Evolutionary conservation across 2,888 invertebrate species (phyloP).

Genomic region (Microchrysa polita): DNA sequence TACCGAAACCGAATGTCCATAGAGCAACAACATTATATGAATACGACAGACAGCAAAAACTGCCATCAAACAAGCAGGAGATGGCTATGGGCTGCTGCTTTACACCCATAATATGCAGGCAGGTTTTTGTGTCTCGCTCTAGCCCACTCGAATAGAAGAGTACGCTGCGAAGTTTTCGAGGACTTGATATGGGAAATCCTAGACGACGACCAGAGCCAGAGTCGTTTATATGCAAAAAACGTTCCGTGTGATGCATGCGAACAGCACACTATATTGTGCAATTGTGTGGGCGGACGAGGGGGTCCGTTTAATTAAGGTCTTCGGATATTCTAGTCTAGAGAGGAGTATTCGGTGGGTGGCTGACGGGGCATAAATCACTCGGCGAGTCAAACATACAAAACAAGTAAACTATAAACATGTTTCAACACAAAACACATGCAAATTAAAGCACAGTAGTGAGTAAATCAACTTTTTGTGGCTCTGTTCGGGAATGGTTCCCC

Average conservation of each 20-base stretch:
- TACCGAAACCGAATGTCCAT: neutral
- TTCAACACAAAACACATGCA: too few species aligned
- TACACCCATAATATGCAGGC: conserved; percentile 1
- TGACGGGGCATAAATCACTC: too few species aligned
- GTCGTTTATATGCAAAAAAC: neutral
- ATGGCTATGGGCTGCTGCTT: neutral
- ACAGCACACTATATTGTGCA: neutral
- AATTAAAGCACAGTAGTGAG: too few species aligned
- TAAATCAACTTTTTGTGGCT: too few species aligned
- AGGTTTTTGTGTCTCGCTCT: conserved; percentile 26
- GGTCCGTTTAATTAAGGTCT: neutral
- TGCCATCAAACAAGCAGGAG: conserved; percentile 18
- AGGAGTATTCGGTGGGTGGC: too few species aligned
- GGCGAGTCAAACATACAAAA: too few species aligned
- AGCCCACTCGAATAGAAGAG: conserved; percentile 35
- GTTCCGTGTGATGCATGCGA: neutral
- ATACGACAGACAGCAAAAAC: conserved; percentile 13
- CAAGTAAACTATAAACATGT: too few species aligned
- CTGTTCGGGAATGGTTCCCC: too few species aligned
- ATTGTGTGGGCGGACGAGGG: neutral
- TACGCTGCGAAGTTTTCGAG: conserved; percentile 44
- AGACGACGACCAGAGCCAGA: neutral
- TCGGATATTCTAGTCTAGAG: too few species aligned
- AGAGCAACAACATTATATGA: conserved; percentile 18
- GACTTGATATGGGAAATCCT: conserved; percentile 31